Evolutionary conservation across 2,797 vertebrate genomes (phyloP).

Genomic region (Urophycis tenuis): DNA sequence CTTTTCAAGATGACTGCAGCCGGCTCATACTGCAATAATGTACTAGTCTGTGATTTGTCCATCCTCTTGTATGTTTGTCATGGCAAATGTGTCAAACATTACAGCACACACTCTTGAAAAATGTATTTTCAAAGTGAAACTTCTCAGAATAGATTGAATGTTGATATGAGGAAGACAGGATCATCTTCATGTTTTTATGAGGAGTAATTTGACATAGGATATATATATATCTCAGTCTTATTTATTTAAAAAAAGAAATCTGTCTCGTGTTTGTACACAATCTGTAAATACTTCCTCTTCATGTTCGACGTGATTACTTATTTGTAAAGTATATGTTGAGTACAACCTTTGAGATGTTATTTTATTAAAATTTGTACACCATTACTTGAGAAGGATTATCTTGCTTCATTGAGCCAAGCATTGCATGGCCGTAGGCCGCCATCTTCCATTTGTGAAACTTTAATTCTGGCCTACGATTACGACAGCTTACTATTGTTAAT

Average conservation of each 20-base stretch:
- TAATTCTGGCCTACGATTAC: no score
- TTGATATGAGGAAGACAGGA: background rate
- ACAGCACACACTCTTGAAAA: background rate
- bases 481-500: no score
- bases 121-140: background rate
- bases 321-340: slow-evolving; percentile 27
- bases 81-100: slow-evolving; percentile 9
- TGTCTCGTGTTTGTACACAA: background rate
- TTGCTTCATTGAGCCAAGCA: background rate
- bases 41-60: slow-evolving; percentile 20
- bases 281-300: background rate
- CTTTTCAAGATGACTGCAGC: slow-evolving; percentile 13
- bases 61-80: slow-evolving; percentile 12
- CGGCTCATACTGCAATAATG: slow-evolving; percentile 5
- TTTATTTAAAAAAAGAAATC: background rate
- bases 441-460: no score
- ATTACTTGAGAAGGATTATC: slow-evolving; percentile 11
- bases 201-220: slow-evolving; percentile 3
- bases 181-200: background rate
- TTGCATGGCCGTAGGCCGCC: background rate
- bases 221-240: background rate
- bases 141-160: background rate
- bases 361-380: slow-evolving; percentile 23
- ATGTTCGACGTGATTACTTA: slow-evolving; percentile 3
- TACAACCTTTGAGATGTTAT: slow-evolving; percentile 17